These are phyloP conservation scores for Lordiphosa andalusiaca DNA, from an alignment of 2,888 invertebrate genomes.

Conservation along the genomic window DNA sequence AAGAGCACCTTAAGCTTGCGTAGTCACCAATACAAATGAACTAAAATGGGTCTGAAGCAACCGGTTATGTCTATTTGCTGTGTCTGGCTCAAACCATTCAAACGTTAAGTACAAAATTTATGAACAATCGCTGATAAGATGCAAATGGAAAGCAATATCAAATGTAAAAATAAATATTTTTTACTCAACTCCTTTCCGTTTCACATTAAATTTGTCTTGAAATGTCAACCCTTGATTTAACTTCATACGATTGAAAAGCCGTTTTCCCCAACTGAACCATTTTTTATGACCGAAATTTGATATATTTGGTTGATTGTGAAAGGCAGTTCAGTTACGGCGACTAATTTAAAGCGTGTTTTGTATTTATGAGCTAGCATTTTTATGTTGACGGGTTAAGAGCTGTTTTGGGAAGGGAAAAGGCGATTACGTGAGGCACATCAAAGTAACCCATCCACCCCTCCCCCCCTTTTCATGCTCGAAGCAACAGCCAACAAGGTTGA, in stretches of 20 bases:
- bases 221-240: neutral
- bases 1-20: too few relatives aligned
- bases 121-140: too few relatives aligned
- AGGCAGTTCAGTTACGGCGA: neutral
- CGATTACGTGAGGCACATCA: constrained; percentile 67
- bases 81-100: too few relatives aligned
- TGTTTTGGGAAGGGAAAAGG: constrained; percentile 1
- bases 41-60: too few relatives aligned
- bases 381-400: constrained; percentile 36
- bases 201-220: neutral
- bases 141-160: too few relatives aligned
- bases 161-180: too few relatives aligned
- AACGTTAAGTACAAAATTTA: too few relatives aligned
- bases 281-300: constrained; percentile 1
- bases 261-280: constrained; percentile 2
- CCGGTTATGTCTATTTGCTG: too few relatives aligned
- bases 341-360: constrained; percentile 32
- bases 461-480: constrained; percentile 43
- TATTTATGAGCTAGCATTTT: constrained; percentile 40
- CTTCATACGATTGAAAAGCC: constrained; percentile 3
- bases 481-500: constrained; percentile 36
- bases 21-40: too few relatives aligned
- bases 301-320: constrained; percentile 1
- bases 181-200: too few relatives aligned
- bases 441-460: constrained; percentile 61